Evolutionary conservation across 2,888 invertebrate genomes (phyloP), one percentile per base, ranked within the genome.

Genomic region (Acanthosepion pharaonis): DNA sequence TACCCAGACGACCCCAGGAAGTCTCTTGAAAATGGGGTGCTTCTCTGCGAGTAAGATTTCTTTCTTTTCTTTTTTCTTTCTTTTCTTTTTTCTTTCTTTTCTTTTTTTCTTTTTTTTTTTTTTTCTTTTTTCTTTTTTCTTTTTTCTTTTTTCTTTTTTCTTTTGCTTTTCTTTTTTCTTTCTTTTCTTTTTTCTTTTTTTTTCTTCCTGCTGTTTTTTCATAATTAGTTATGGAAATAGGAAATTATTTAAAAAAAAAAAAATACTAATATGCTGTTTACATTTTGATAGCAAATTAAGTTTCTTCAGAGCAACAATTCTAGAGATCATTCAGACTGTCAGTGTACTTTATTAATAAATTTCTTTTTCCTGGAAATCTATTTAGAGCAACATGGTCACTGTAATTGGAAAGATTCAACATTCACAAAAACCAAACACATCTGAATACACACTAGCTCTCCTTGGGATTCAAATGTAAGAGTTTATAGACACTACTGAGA

Each of bases 21-120:
- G 94, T 97, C 97, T 5, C 96, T 97, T 55, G 96, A 97, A 94
- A 97, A 97, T 96, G 97, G 97, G 49, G 96, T 97, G 11, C 96
- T 97, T 25, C 96, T 97, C 53, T 97, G 97, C 97, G 97, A 97
- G 97, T 97, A 96, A 97, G 97, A 97, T 51, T 94, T 28, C 6
- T 55, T 55, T 25, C 9, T 95, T 33, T 78, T 78, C 4, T 11
- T 15, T 78, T 78, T 78, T 51, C 15, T 5, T 42, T 42, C 0
- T 28, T 42, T 18, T n/a, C 5, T 93, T 4, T 28, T 42, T 18
- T n/a, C 8, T 93, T 48, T n/a, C n/a, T n/a, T n/a, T n/a, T n/a
- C n/a, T 15, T 11, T 15, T 78, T 78, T 78, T 51, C 15, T 5
- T 42, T 42, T 93, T 4, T 28, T 42, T 18, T n/a, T 11, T 15